Percentiles rank a stretch among this genome's conserved stretches.
Conservation (phyloP, 1,140 invertebrate species). For the Mycetomoellerius zeteki region DNA sequence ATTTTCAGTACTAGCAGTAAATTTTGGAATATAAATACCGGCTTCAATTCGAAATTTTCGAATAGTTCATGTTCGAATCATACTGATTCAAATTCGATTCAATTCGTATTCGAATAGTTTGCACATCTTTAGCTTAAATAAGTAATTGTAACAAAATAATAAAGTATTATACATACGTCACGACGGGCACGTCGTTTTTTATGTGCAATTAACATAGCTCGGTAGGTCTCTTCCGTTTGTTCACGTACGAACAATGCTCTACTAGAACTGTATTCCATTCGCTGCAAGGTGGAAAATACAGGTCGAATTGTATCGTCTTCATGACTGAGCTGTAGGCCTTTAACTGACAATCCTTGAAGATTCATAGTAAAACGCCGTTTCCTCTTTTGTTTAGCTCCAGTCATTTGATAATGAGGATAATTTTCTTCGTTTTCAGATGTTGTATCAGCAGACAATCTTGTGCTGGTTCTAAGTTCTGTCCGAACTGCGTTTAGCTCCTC, state of each 20-base stretch:
- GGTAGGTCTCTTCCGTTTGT: slow-evolving; percentile 90
- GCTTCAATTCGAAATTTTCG: too few species aligned
- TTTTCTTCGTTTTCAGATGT: slow-evolving; percentile 86
- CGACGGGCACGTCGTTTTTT: slow-evolving; percentile 88
- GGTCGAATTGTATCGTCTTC: slow-evolving; percentile 84
- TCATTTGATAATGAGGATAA: slow-evolving; percentile 88
- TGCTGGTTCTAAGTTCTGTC: slow-evolving; percentile 80
- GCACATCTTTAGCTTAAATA: too few species aligned
- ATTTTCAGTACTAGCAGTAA: too few species aligned
- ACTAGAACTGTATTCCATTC: slow-evolving; percentile 86
- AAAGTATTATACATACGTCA: slow-evolving; percentile 84
- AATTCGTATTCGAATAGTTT: too few species aligned
- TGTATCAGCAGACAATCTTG: slow-evolving; percentile 81
- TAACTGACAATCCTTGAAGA: slow-evolving; percentile 86
- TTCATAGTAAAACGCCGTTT: slow-evolving; percentile 90
- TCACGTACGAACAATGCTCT: slow-evolving; percentile 85
- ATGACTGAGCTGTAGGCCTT: slow-evolving; percentile 80
- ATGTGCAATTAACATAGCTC: slow-evolving; percentile 89
- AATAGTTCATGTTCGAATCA: too few species aligned
- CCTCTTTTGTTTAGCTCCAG: slow-evolving; percentile 88
- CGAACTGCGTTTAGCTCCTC: slow-evolving; percentile 83
- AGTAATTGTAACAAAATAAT: neutral
- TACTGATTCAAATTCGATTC: too few species aligned
- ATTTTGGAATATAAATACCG: too few species aligned
- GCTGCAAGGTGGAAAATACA: slow-evolving; percentile 87